phyloP scores from a whole-genome alignment of 2,113 vertebrate species.

The Gadus macrocephalus region DNA sequence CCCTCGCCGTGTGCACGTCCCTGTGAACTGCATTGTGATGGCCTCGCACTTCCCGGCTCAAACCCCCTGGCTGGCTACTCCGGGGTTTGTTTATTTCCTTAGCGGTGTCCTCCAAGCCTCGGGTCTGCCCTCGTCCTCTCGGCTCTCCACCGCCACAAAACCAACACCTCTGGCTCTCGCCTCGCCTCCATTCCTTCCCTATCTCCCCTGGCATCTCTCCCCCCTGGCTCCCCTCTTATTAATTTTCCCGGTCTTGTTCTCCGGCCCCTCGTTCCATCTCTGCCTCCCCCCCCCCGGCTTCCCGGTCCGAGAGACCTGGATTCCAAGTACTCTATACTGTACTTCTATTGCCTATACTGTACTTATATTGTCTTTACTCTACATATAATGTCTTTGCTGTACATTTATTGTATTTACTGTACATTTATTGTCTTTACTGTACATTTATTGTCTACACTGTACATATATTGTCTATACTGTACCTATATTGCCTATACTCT shows the following conservation, averaged over 20 bases:
- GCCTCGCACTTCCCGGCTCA: neutral
- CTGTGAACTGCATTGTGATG: no score
- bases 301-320: neutral
- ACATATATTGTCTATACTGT: no score
- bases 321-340: no score
- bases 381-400: no score
- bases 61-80: neutral
- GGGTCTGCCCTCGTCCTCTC: conserved; percentile 1
- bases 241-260: conserved; percentile 2
- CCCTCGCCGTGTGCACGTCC: no score
- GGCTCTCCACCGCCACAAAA: conserved; percentile 25
- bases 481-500: no score
- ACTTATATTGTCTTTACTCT: no score
- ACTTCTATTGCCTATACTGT: no score
- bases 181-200: neutral
- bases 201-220: neutral
- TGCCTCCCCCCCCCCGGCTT: conserved; percentile 2
- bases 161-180: conserved; percentile 5
- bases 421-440: no score
- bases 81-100: neutral
- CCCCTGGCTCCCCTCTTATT: conserved; percentile 2
- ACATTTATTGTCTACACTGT: no score
- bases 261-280: neutral
- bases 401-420: no score
- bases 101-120: neutral